Conservation (phyloP, 2,888 invertebrate genomes). For the Sinelater perroti region DNA sequence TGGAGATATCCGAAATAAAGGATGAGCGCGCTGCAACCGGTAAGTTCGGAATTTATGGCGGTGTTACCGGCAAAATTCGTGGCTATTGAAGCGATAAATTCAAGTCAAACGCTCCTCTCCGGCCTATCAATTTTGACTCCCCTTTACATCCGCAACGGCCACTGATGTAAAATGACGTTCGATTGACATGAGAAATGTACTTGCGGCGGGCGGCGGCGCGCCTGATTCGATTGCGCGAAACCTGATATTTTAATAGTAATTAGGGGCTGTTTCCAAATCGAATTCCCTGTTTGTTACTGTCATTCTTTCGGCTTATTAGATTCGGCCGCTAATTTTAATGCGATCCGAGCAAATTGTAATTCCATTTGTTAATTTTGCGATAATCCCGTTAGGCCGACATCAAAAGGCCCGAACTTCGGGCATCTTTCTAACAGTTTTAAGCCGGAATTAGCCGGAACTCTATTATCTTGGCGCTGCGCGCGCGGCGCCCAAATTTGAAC, state of each 20-base stretch:
- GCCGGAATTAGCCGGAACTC: neutral
- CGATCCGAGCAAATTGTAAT: conserved; percentile 22
- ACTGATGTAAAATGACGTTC: conserved; percentile 42
- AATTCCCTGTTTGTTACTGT: conserved; percentile 38
- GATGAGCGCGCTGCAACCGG: too few species aligned
- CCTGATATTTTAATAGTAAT: conserved; percentile 45
- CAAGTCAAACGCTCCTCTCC: conserved; percentile 40
- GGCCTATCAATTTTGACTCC: conserved; percentile 37
- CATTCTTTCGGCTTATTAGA: conserved; percentile 36
- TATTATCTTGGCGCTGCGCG: too few species aligned
- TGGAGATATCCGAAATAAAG: too few species aligned
- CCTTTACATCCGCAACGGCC: conserved; percentile 36
- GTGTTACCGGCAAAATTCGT: conserved; percentile 18
- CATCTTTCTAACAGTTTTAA: neutral
- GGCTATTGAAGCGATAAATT: conserved; percentile 40
- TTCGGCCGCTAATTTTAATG: conserved; percentile 27
- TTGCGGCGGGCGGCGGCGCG: conserved; percentile 36
- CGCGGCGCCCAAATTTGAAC: too few species aligned
- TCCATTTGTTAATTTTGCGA: conserved; percentile 16
- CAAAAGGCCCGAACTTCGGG: conserved; percentile 6
- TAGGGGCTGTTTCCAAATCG: conserved; percentile 37
- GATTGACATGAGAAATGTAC: conserved; percentile 43
- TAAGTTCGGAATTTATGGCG: neutral
- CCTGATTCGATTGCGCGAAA: conserved; percentile 41
- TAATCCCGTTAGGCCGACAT: conserved; percentile 13